A percentile compares a stretch with the other conserved stretches of the same genome.
Conservation (phyloP, 2,797 vertebrate species). For the Sebastes vulpes region DNA sequence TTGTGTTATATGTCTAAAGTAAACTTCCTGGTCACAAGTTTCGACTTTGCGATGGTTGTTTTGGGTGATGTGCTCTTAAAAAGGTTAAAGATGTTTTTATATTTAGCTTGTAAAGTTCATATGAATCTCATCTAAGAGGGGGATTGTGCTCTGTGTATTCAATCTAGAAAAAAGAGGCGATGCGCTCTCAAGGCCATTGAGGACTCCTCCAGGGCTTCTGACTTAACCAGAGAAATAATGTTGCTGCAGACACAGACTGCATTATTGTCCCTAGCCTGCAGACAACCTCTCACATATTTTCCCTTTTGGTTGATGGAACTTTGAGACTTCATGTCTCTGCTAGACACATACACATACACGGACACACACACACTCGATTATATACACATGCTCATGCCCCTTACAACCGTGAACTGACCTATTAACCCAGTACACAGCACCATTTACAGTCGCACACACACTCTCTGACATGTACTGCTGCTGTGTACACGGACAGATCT, state of each 20-base stretch:
- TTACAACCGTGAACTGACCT: slow-evolving; percentile 80
- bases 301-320: slow-evolving; percentile 69
- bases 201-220: slow-evolving; percentile 65
- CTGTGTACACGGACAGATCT: slow-evolving; percentile 43
- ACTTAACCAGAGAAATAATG: slow-evolving; percentile 71
- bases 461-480: slow-evolving; percentile 37
- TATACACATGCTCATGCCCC: slow-evolving; percentile 64
- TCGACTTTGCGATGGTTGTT: slow-evolving; percentile 25
- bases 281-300: slow-evolving; percentile 80
- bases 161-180: slow-evolving; percentile 30
- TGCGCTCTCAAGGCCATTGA: slow-evolving; percentile 56
- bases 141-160: slow-evolving; percentile 34
- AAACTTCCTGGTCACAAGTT: slow-evolving; percentile 17
- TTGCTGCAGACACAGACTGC: slow-evolving; percentile 73
- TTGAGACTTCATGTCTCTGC: slow-evolving; percentile 76
- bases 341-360: slow-evolving; percentile 48
- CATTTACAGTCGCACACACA: slow-evolving; percentile 72
- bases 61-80: slow-evolving; percentile 7
- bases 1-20: slow-evolving; percentile 11
- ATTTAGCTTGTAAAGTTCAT: slow-evolving; percentile 12
- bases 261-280: slow-evolving; percentile 78
- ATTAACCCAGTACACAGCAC: slow-evolving; percentile 80
- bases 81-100: slow-evolving; percentile 21
- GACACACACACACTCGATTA: slow-evolving; percentile 50
- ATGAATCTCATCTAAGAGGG: slow-evolving; percentile 21